phyloP scores from a whole-genome alignment of 2,888 invertebrate species.

The Conchocele bisecta region DNA sequence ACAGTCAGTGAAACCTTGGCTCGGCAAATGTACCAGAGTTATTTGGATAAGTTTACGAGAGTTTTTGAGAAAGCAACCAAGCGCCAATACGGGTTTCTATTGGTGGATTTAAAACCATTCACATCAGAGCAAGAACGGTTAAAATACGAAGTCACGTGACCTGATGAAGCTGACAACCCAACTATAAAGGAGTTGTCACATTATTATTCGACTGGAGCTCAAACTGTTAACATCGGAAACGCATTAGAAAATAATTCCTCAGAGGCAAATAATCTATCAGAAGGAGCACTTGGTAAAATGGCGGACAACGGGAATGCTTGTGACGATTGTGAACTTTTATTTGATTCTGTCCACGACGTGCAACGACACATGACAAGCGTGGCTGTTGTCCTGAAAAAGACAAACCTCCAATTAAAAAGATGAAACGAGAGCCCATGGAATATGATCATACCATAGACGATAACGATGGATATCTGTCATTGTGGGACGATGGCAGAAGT shows the following conservation, averaged over 20 bases:
- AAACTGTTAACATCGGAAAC: too few species aligned
- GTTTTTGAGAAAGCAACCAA: constrained; percentile 22
- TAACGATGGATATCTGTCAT: too few species aligned
- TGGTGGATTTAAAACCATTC: constrained; percentile 13
- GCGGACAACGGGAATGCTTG: not conserved
- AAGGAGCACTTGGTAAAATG: too few species aligned
- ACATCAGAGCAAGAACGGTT: not conserved
- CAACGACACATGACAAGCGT: not conserved
- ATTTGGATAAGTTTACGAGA: constrained; percentile 14
- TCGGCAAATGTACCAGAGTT: constrained; percentile 48
- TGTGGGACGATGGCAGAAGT: too few species aligned
- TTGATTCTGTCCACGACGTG: not conserved
- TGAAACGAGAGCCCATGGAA: too few species aligned
- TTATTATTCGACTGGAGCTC: too few species aligned
- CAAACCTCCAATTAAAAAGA: too few species aligned
- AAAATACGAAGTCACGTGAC: not conserved
- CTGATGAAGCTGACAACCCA: not conserved
- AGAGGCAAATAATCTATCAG: too few species aligned
- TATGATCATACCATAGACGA: too few species aligned
- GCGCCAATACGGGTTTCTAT: constrained; percentile 16
- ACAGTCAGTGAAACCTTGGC: constrained; percentile 44
- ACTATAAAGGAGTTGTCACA: not conserved
- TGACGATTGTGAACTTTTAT: constrained; percentile 5
- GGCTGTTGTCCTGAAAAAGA: too few species aligned
- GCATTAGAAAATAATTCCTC: too few species aligned